Conservation (phyloP, 2,888 invertebrate species). For the Mechanitis mazaeus region DNA sequence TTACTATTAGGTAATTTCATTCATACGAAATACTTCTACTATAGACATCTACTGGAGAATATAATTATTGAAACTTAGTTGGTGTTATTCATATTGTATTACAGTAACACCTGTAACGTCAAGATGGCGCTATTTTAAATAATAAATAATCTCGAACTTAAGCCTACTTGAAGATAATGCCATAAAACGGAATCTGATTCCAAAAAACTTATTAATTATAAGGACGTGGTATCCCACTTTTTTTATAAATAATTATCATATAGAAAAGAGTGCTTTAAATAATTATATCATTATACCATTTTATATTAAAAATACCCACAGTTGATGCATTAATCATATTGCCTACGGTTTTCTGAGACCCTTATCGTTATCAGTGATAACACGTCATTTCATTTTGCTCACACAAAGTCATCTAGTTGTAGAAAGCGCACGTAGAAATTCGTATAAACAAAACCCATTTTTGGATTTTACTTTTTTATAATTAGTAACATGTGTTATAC, state of each 20-base stretch:
- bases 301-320: slow-evolving; percentile 4
- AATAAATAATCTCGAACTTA: too few species aligned
- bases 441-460: background rate
- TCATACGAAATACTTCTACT: background rate
- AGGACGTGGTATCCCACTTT: too few species aligned
- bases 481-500: background rate
- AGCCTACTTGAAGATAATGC: too few species aligned
- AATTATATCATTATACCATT: background rate
- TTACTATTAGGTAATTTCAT: too few species aligned
- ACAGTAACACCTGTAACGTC: background rate
- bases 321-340: background rate
- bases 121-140: slow-evolving; percentile 11
- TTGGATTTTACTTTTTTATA: background rate
- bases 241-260: too few species aligned
- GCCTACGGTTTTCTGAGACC: slow-evolving; percentile 22
- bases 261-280: background rate
- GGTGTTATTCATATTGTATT: too few species aligned
- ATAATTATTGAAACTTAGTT: too few species aligned
- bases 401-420: slow-evolving; percentile 52
- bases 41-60: slow-evolving; percentile 5
- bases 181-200: too few species aligned
- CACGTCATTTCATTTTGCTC: slow-evolving; percentile 59
- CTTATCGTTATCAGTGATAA: slow-evolving; percentile 57
- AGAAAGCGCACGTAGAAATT: slow-evolving; percentile 43
- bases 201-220: too few species aligned